Conservation (phyloP, 2,113 vertebrate species). For the Callionymus lyra region DNA sequence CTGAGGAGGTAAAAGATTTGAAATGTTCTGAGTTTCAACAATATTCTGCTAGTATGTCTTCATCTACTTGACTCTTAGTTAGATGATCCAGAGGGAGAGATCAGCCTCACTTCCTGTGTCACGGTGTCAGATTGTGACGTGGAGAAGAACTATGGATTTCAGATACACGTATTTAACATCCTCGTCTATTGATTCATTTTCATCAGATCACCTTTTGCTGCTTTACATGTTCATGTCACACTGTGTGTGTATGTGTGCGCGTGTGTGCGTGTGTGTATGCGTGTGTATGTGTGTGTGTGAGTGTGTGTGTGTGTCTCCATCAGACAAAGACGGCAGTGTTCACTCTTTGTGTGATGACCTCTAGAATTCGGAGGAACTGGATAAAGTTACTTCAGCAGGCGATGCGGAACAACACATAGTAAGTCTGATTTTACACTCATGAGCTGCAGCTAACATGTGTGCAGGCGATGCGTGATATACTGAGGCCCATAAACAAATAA, state of each 20-base stretch:
- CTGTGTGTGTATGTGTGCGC: constrained; percentile 36
- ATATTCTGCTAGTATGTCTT: not conserved
- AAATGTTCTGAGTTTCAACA: too few relatives aligned
- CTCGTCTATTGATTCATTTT: not conserved
- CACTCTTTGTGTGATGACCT: constrained; percentile 89
- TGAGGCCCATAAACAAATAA: too few relatives aligned
- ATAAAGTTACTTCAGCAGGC: constrained; percentile 83
- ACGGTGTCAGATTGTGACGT: constrained; percentile 79
- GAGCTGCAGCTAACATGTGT: not conserved
- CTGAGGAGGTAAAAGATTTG: constrained; percentile 76
- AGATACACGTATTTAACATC: constrained; percentile 75
- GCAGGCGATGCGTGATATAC: too few relatives aligned
- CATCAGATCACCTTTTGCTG: too few relatives aligned
- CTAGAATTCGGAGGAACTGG: constrained; percentile 90
- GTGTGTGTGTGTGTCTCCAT: constrained; percentile 18
- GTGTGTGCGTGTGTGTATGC: constrained; percentile 18
- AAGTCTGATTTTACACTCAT: constrained; percentile 31
- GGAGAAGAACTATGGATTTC: constrained; percentile 90
- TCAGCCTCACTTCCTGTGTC: constrained; percentile 74
- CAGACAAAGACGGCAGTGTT: constrained; percentile 81
- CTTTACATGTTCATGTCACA: too few relatives aligned
- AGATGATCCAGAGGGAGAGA: constrained; percentile 83
- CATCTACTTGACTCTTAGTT: constrained; percentile 58
- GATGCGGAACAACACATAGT: constrained; percentile 76
- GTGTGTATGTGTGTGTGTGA: constrained; percentile 34